phyloP scores from a whole-genome alignment of 2,888 invertebrate species.

The Gymnosoma rotundatum region DNA sequence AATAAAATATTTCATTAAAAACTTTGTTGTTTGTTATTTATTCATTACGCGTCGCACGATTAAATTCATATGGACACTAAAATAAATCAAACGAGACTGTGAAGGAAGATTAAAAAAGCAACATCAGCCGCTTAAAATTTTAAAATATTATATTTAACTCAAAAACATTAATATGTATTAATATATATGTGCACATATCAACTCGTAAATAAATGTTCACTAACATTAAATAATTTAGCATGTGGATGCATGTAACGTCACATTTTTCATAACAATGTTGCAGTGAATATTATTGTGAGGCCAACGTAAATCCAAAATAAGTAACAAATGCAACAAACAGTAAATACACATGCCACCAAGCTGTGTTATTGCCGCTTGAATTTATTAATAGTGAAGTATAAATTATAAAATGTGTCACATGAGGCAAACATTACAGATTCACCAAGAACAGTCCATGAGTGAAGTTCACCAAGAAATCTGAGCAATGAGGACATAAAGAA shows the following conservation, averaged over 20 bases:
- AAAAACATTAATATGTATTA: not conserved
- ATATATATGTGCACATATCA: not conserved
- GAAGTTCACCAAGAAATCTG: slow-evolving; percentile 30
- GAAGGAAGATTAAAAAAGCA: not conserved
- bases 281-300: slow-evolving; percentile 25
- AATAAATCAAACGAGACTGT: slow-evolving; percentile 5
- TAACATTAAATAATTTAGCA: slow-evolving; percentile 45
- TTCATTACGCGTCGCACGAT: slow-evolving; percentile 62
- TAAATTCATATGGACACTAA: slow-evolving; percentile 54
- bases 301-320: slow-evolving; percentile 10
- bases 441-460: slow-evolving; percentile 50
- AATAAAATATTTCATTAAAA: slow-evolving; percentile 28
- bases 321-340: slow-evolving; percentile 19
- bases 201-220: not conserved
- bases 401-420: slow-evolving; percentile 62
- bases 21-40: slow-evolving; percentile 12
- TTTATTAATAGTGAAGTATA: slow-evolving; percentile 61
- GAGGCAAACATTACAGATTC: slow-evolving; percentile 56
- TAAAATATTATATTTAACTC: not conserved
- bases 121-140: not conserved
- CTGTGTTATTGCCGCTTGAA: slow-evolving; percentile 29
- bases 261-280: slow-evolving; percentile 55
- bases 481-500: not conserved
- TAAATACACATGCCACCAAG: slow-evolving; percentile 28
- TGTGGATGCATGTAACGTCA: slow-evolving; percentile 51